Conservation (phyloP, 1,140 invertebrate genomes). For the Bombus terrestris region DNA sequence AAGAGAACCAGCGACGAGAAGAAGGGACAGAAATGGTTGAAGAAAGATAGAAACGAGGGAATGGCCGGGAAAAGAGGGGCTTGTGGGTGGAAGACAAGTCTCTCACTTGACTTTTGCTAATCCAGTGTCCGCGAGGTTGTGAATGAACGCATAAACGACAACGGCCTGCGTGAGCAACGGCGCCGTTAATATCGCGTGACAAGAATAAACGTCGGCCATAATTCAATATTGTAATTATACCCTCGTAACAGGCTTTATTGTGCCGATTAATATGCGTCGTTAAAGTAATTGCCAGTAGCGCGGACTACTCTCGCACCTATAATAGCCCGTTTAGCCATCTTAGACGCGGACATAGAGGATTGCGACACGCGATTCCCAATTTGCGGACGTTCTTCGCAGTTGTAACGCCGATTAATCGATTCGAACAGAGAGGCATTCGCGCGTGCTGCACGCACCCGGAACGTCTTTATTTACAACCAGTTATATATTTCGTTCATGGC, state of each 20-base stretch:
- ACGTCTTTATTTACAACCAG: neutral
- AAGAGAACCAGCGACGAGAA: neutral
- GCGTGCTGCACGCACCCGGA: neutral
- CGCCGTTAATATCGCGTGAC: slow-evolving; percentile 78
- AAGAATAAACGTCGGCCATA: slow-evolving; percentile 80
- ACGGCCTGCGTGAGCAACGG: slow-evolving; percentile 57
- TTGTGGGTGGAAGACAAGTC: slow-evolving; percentile 18
- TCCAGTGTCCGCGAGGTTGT: slow-evolving; percentile 51
- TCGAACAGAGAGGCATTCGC: neutral
- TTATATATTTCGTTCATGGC: neutral
- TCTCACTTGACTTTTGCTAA: slow-evolving; percentile 57
- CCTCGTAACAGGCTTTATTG: slow-evolving; percentile 79
- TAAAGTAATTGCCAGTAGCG: slow-evolving; percentile 75
- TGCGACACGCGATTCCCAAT: slow-evolving; percentile 20
- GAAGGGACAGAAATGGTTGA: too few species aligned
- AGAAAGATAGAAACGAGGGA: too few species aligned
- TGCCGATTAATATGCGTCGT: slow-evolving; percentile 80
- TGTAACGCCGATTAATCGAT: neutral
- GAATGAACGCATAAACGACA: slow-evolving; percentile 64
- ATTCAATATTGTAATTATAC: slow-evolving; percentile 83
- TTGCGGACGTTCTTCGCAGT: neutral
- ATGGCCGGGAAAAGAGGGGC: neutral
- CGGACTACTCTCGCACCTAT: slow-evolving; percentile 52
- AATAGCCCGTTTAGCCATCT: slow-evolving; percentile 45
- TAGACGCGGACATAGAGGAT: neutral